These are phyloP conservation scores for Macroramphosus scolopax DNA, from an alignment of 2,797 vertebrate genomes.

Conservation along the genomic window DNA sequence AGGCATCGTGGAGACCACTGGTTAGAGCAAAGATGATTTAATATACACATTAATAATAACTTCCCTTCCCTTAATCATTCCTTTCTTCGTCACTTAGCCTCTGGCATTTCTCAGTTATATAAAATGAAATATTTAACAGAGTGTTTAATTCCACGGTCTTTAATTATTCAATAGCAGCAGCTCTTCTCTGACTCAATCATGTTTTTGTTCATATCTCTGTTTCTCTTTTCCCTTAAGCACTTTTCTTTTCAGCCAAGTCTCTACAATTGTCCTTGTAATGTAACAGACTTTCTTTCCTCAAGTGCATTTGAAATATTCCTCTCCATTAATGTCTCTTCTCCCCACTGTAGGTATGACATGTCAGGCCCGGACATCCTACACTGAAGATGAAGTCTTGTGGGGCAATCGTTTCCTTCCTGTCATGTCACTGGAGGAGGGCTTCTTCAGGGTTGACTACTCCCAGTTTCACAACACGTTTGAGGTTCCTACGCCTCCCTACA, in stretches of 20 bases:
- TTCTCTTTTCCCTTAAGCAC: constrained; percentile 20
- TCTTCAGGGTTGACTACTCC: constrained; percentile 89
- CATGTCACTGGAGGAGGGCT: constrained; percentile 90
- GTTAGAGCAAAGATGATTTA: constrained; percentile 59
- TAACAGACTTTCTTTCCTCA: neutral
- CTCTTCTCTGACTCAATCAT: constrained; percentile 18
- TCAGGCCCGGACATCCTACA: constrained; percentile 89
- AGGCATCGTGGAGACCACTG: constrained; percentile 90
- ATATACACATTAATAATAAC: neutral
- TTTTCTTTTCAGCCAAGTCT: constrained; percentile 12
- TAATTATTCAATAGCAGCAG: constrained; percentile 58
- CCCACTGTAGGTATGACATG: constrained; percentile 84
- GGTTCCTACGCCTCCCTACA: constrained; percentile 85
- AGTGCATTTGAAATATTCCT: too few species aligned
- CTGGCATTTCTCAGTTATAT: constrained; percentile 26
- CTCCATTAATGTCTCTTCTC: constrained; percentile 8
- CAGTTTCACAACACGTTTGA: constrained; percentile 90
- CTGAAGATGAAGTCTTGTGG: constrained; percentile 89
- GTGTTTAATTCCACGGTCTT: constrained; percentile 59
- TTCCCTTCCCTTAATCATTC: constrained; percentile 18
- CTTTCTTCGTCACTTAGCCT: constrained; percentile 21
- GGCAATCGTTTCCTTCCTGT: constrained; percentile 88
- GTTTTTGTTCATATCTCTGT: constrained; percentile 18
- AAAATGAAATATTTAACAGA: constrained; percentile 46
- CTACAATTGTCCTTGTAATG: neutral